Evolutionary conservation across 2,888 invertebrate genomes (phyloP), one percentile per base, ranked within the genome.

Genomic region (Cerastoderma edule): DNA sequence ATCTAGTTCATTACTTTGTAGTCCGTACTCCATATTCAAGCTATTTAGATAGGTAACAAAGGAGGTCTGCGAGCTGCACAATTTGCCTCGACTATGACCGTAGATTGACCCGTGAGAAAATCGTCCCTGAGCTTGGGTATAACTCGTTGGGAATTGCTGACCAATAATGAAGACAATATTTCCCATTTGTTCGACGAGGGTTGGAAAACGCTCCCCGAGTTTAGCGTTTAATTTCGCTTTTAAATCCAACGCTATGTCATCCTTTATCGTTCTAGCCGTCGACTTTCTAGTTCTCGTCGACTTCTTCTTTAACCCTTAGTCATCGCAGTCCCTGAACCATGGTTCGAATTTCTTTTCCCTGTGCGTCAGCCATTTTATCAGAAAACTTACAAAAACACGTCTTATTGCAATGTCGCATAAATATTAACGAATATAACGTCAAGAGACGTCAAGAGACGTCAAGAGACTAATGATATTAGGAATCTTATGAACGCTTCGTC

Each of bases 11-110:
- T 57, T 57, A 10, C 57, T 57, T 19, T 30, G n/a, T 33, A 33
- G 19, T 5, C 57, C 30, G 32, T 57, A 8, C n/a, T 6, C 57
- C 22, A 30, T 57, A 33, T 57, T 33, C 28, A 30, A 33, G 32
- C 57, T 33, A 57, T 57, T 57, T 30, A 32, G 32, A 30, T 32
- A 8, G 57, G 32, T n/a, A n/a, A 33, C 5, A 57, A 4, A 3
- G 19, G 32, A 33, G 57, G 57, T 57, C 57, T 57, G 57, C 32
- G 57, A 57, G 57, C 57, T n/a, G 57, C 57, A 57, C 57, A 32
- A 30, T 32, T 32, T 57, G 57, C 57, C 57, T 57, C 57, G 57
- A 8, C 57, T 57, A 33, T 57, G 57, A 57, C 57, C 57, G 16
- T 19, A 57, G n/a, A 57, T 19, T 19, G 2, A 24, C 24, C 13